Evolutionary conservation across 64 coral and sea anemone species (phyloP).

Genomic region (Hydrozoanthus tunicans): DNA sequence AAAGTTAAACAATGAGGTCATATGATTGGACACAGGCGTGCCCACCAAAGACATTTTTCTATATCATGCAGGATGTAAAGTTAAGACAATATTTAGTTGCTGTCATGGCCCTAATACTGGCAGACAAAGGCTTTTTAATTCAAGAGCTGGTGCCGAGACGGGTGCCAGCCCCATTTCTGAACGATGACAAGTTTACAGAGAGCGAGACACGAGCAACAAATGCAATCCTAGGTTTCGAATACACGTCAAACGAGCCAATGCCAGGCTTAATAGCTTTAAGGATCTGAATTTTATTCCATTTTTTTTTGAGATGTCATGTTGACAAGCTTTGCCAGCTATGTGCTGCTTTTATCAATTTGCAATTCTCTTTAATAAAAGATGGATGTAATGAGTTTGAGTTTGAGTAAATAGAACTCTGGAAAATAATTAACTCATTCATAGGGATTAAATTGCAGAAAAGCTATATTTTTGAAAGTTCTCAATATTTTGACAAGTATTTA

Average conservation of each 20-base stretch:
- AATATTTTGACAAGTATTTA: constrained; percentile 51
- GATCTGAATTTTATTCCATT: constrained; percentile 36
- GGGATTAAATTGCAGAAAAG: constrained; percentile 42
- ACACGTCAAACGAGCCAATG: constrained; percentile 32
- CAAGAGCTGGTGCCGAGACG: constrained; percentile 3
- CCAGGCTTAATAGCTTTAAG: constrained; percentile 31
- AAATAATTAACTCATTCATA: constrained; percentile 42
- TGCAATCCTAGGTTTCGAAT: constrained; percentile 16
- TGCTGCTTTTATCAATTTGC: constrained; percentile 41
- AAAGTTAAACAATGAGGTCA: no score
- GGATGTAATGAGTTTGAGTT: constrained; percentile 43
- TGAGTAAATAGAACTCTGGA: constrained; percentile 30
- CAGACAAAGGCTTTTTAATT: constrained; percentile 40
- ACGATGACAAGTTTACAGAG: constrained; percentile 3
- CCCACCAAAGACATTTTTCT: no score
- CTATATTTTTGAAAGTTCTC: constrained; percentile 42
- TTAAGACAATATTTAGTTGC: constrained; percentile 14
- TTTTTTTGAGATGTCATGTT: constrained; percentile 36
- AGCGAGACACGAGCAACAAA: constrained; percentile 32
- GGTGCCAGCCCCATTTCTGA: constrained; percentile 22
- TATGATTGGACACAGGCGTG: no score
- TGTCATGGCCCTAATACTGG: constrained; percentile 19
- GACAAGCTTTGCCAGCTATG: constrained; percentile 36
- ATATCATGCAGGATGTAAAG: no score
- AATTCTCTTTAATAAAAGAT: constrained; percentile 29